phyloP scores from a whole-genome alignment of 2,888 invertebrate species.

The Oscheius sp. region DNA sequence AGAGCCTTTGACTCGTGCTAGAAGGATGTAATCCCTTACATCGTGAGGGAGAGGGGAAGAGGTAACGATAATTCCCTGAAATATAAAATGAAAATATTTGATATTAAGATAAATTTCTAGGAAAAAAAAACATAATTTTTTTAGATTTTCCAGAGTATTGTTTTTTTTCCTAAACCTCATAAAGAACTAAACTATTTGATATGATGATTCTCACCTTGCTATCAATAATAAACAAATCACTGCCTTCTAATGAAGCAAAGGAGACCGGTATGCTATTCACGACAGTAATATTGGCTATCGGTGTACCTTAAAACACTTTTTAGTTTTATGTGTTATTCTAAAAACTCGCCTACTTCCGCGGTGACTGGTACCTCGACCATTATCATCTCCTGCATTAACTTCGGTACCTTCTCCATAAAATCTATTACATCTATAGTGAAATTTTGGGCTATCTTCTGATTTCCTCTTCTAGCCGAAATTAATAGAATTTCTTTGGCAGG shows the following conservation, averaged over 20 bases:
- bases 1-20: neutral
- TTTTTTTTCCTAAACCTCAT: too few relatives aligned
- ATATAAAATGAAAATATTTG: neutral
- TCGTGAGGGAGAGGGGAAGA: neutral
- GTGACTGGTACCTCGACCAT: neutral
- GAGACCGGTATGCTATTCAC: constrained; percentile 3
- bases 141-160: neutral
- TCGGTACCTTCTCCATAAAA: neutral
- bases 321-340: neutral
- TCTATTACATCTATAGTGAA: constrained; percentile 1
- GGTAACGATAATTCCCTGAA: constrained; percentile 1
- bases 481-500: constrained; percentile 1
- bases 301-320: neutral
- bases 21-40: neutral
- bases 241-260: constrained; percentile 2
- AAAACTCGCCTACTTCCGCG: neutral
- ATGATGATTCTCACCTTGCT: neutral
- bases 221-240: constrained; percentile 7
- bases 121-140: too few relatives aligned
- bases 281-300: constrained; percentile 8
- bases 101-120: too few relatives aligned
- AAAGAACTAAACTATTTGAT: neutral
- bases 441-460: neutral
- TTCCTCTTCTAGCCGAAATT: neutral
- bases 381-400: neutral